phyloP scores from a whole-genome alignment of 2,113 vertebrate genomes.

The Gavialis gangeticus region DNA sequence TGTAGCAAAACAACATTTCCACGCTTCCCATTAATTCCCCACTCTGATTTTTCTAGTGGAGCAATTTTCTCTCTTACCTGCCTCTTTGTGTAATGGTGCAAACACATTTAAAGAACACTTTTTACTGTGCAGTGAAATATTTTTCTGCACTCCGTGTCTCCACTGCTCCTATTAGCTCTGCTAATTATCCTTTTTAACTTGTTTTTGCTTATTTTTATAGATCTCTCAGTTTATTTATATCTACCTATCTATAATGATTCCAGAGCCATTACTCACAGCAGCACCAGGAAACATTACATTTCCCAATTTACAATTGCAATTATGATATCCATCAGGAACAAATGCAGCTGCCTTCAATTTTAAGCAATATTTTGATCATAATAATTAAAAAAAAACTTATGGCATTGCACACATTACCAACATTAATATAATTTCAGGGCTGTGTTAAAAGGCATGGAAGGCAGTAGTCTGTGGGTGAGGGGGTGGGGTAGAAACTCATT shows the following conservation, averaged over 20 bases:
- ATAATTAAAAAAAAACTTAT: conserved; percentile 83
- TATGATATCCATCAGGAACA: conserved; percentile 81
- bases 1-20: neutral
- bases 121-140: neutral
- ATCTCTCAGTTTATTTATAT: conserved; percentile 81
- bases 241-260: conserved; percentile 74
- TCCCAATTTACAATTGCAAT: conserved; percentile 84
- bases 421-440: conserved; percentile 79
- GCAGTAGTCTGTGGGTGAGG: neutral
- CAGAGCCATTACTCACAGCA: conserved; percentile 76
- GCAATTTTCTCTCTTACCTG: neutral
- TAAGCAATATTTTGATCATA: conserved; percentile 86
- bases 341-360: conserved; percentile 84
- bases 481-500: neutral
- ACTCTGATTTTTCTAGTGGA: neutral
- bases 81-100: accelerated
- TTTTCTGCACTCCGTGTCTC: neutral
- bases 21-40: neutral
- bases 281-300: conserved; percentile 75
- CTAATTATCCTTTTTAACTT: conserved; percentile 80
- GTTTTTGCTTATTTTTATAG: conserved; percentile 73
- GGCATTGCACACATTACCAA: conserved; percentile 69
- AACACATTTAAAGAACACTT: neutral
- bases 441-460: conserved; percentile 64
- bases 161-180: conserved; percentile 46